Evolutionary conservation across 2,888 invertebrate species (phyloP), one percentile per base, ranked within the genome.

Genomic region (Phaedon cochleariae): DNA sequence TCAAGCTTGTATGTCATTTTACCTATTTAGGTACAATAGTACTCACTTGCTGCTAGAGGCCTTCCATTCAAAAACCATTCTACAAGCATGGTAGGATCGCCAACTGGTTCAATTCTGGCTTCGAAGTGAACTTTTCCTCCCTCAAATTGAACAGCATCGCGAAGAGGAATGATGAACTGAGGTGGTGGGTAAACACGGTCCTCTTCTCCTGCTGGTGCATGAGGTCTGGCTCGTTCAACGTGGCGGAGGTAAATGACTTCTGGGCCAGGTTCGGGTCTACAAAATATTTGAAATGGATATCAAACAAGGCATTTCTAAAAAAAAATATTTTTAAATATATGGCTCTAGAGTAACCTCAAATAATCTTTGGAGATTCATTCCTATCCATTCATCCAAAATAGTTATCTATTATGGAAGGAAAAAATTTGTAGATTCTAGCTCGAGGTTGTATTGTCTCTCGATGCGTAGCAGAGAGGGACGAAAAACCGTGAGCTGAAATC

Each of bases 61-160:
- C 90, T 90, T 78, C 96, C 96, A 84, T 98, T 96, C 80, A 93
- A 90, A 82, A 91, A 95, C 97, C 97, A 98, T 85, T 97, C 96
- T 76, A 98, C 94, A 80, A 91, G 91, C 95, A 98, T 95, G 57
- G 92, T 93, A 71, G 97, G 96, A 85, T 98, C 98, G 74, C 97
- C 97, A 80, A 97, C 94, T 75, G 98, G 98, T 85, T 95, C 94
- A 85, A 98, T 94, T 84, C 96, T 92, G 82, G 97, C 97, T 87
- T 98, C 98, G 87, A 98, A 96, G 86, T 97, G 96, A 79, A 96
- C 91, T 81, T 94, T 91, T 80, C 95, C 95, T 84, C 97, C 95
- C 85, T 97, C 97, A 80, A 90, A 88, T 82, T 94, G 92, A 75
- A 91, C 86, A 72, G 92, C 87, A 85, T 95, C 93, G 78, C 89